Conservation (phyloP, 2,113 vertebrate genomes). For the Neodontobutis hainanensis region DNA sequence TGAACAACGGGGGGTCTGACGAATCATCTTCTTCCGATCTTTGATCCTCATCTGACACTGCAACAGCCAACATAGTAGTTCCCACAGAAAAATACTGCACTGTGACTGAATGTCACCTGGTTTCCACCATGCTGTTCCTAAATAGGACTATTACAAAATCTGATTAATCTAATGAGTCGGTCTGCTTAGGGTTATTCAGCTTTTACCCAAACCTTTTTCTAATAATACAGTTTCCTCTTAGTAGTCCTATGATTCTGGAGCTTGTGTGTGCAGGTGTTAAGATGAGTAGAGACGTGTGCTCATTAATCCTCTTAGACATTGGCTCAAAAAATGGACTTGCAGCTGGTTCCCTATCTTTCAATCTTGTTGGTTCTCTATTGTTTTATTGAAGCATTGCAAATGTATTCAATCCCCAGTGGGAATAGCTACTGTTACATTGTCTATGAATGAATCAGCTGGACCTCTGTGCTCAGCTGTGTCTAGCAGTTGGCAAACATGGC, state of each 20-base stretch:
- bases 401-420: conserved; percentile 3
- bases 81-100: not conserved
- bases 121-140: not conserved
- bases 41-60: conserved; percentile 46
- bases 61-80: conserved; percentile 26
- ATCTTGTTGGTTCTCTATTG: conserved; percentile 27
- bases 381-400: conserved; percentile 7
- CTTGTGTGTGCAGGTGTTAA: conserved; percentile 11
- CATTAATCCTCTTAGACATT: conserved; percentile 7
- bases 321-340: conserved; percentile 5
- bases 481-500: not conserved
- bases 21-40: conserved; percentile 25
- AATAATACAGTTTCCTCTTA: not conserved
- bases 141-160: not conserved
- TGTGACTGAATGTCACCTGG: conserved; percentile 15
- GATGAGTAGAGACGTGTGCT: conserved; percentile 17
- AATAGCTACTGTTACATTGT: not conserved
- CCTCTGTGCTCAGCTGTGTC: conserved; percentile 5
- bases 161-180: too few relatives aligned
- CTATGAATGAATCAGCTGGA: not conserved
- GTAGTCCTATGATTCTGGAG: not conserved
- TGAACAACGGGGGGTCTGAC: conserved; percentile 30
- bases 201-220: not conserved
- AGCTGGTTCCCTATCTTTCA: conserved; percentile 32
- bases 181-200: too few relatives aligned